Percentiles rank a stretch among this genome's conserved stretches.
Evolutionary conservation across 1,140 invertebrate genomes (phyloP).

Genomic region (Eriocheir sinensis): DNA sequence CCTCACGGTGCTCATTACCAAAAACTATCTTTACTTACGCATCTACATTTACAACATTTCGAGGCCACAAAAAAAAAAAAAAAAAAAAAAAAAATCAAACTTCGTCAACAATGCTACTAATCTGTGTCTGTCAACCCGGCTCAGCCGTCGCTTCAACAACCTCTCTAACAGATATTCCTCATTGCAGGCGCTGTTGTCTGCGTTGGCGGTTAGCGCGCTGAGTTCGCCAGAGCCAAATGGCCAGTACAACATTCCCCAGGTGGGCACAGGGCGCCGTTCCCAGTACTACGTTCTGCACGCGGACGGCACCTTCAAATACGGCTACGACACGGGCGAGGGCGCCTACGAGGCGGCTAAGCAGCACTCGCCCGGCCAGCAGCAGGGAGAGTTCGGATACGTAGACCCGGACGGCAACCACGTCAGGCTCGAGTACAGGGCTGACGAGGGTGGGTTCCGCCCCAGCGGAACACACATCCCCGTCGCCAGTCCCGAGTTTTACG

Average conservation of each 20-base stretch:
- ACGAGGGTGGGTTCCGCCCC: conserved; percentile 70
- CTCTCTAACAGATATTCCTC: not conserved
- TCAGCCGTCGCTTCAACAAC: not conserved
- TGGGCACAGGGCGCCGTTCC: conserved; percentile 69
- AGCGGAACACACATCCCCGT: conserved; percentile 62
- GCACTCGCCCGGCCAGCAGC: conserved; percentile 36
- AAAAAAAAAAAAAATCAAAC: too few species aligned
- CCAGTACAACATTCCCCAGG: conserved; percentile 71
- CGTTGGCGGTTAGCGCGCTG: conserved; percentile 66
- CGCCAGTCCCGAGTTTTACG: conserved; percentile 68
- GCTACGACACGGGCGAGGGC: conserved; percentile 75
- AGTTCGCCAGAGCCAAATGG: conserved; percentile 74
- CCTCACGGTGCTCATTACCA: too few species aligned
- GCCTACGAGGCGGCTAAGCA: conserved; percentile 69
- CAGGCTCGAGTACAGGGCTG: conserved; percentile 66
- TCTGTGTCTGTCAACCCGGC: too few species aligned
- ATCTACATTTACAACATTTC: too few species aligned
- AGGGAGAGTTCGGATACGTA: conserved; percentile 69
- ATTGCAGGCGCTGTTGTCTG: conserved; percentile 73
- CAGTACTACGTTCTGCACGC: conserved; percentile 75
- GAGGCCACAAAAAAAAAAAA: too few species aligned
- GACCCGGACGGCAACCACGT: conserved; percentile 71
- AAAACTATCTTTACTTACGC: too few species aligned
- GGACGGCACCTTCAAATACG: conserved; percentile 76
- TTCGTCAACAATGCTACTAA: too few species aligned